Conservation (phyloP, 2,113 vertebrate species). For the Empidonax traillii region DNA sequence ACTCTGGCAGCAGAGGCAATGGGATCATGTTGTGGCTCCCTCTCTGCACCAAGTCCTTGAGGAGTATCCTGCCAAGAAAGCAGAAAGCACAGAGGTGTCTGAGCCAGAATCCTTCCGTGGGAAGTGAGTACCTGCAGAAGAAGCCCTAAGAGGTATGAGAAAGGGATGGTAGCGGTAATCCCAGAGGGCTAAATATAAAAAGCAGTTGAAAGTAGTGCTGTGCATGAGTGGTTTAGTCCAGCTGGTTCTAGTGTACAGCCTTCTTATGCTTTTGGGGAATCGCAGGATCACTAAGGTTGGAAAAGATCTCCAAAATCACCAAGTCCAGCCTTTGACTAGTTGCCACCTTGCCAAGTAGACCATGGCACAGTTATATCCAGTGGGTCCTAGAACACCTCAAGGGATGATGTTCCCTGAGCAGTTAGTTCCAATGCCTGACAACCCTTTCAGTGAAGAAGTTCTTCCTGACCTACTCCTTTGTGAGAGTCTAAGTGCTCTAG, state of each 20-base stretch:
- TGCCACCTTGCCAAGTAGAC: not conserved
- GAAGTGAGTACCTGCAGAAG: not conserved
- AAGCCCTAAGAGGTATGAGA: not conserved
- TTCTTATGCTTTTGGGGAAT: not conserved
- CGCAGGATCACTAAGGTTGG: not conserved
- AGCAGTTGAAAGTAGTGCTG: not conserved
- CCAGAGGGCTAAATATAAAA: not conserved
- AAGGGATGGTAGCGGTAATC: rapidly evolving
- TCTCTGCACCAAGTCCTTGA: not conserved
- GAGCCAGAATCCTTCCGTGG: not conserved
- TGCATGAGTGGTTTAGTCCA: not conserved
- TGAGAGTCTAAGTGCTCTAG: not conserved
- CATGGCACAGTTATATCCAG: not conserved
- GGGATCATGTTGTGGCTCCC: not conserved
- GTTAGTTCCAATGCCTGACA: not conserved
- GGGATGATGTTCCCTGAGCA: not conserved
- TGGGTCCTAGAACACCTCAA: not conserved
- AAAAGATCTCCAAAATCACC: not conserved
- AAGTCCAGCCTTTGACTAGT: rapidly evolving
- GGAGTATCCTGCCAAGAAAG: not conserved
- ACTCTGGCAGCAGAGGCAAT: not conserved
- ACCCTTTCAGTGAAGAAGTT: not conserved
- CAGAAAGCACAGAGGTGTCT: not conserved
- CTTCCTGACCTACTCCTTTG: not conserved
- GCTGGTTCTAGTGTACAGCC: not conserved